phyloP scores from a whole-genome alignment of 1,140 invertebrate genomes.

The Heliconius eleuchia region DNA sequence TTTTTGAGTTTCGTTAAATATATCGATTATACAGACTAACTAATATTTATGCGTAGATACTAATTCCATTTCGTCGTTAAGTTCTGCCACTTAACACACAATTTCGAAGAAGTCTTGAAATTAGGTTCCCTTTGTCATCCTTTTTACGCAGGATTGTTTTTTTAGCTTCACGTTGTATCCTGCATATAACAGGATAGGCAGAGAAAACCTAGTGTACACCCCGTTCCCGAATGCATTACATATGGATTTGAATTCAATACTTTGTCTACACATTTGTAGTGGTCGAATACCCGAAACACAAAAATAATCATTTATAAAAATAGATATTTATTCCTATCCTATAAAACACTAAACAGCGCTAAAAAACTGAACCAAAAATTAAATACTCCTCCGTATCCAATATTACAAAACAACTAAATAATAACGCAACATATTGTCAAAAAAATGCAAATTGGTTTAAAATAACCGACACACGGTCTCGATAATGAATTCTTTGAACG shows the following conservation, averaged over 20 bases:
- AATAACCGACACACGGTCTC: conserved; percentile 49
- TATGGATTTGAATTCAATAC: too few relatives aligned
- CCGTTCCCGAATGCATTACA: background rate
- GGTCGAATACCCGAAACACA: too few relatives aligned
- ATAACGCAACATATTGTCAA: background rate
- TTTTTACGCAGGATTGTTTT: too few relatives aligned
- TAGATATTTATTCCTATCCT: background rate
- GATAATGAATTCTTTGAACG: conserved; percentile 63
- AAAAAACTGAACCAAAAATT: background rate
- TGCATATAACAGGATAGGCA: background rate
- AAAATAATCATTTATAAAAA: background rate
- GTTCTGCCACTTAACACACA: too few relatives aligned
- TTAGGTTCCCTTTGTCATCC: too few relatives aligned
- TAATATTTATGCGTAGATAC: too few relatives aligned
- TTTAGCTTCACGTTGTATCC: background rate
- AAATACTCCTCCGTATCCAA: background rate
- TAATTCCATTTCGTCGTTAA: too few relatives aligned
- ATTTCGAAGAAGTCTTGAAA: too few relatives aligned
- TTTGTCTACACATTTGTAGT: too few relatives aligned
- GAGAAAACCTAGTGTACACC: background rate
- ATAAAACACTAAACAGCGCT: background rate
- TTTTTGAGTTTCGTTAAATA: too few relatives aligned
- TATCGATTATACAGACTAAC: too few relatives aligned
- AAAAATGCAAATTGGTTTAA: conserved; percentile 50
- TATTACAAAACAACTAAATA: conserved; percentile 6